These are phyloP conservation scores for Phymorhynchus buccinoides DNA, from an alignment of 1,140 invertebrate genomes.

Conservation along the genomic window DNA sequence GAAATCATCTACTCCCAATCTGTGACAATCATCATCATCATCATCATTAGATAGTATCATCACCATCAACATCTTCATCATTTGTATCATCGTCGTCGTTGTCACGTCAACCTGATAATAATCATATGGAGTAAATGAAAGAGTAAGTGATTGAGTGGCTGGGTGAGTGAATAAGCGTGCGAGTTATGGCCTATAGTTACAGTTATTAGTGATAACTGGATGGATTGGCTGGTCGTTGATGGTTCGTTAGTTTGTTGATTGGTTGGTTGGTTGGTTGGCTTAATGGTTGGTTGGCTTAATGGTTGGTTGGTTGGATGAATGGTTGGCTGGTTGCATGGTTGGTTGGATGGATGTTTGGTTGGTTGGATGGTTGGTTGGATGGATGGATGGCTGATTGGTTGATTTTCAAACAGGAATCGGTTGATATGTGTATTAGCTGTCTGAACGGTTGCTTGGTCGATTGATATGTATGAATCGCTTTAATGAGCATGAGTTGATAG, in stretches of 20 bases:
- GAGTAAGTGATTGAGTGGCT: no score
- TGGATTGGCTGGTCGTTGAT: background rate
- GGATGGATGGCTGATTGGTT: background rate
- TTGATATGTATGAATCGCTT: background rate
- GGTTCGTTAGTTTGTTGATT: no score
- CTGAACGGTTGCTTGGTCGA: background rate
- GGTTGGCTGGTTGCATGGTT: background rate
- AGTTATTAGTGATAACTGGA: background rate
- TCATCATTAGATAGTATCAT: no score
- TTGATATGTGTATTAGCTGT: background rate
- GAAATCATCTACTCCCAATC: no score
- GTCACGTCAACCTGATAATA: no score
- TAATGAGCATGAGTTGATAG: background rate
- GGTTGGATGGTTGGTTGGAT: background rate
- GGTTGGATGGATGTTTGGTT: background rate
- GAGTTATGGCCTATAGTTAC: no score
- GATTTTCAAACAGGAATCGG: background rate
- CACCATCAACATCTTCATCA: no score
- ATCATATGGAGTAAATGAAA: no score
- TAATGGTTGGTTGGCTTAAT: background rate
- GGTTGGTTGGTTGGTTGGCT: no score
- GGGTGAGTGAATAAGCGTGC: no score
- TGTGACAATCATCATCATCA: no score
- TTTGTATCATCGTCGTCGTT: no score
- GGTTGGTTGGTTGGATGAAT: background rate